These are phyloP conservation scores for Sclerurus mexicanus DNA, from an alignment of 2,113 vertebrate genomes.

Conservation along the genomic window DNA sequence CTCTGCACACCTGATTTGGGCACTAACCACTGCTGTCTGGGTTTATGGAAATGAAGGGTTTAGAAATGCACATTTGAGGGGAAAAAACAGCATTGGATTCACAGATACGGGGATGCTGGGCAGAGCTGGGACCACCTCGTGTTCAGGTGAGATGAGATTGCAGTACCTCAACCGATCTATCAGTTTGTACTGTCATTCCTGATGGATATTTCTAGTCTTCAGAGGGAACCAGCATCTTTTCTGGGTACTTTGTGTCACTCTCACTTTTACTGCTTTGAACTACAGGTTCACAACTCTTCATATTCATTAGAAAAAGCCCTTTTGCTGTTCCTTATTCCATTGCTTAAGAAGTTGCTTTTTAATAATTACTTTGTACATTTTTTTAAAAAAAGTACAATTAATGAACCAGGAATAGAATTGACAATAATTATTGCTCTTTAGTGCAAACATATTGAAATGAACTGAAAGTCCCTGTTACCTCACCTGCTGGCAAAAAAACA, in stretches of 20 bases:
- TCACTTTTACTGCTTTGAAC: neutral
- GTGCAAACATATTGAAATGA: slow-evolving; percentile 5
- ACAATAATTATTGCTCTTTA: neutral
- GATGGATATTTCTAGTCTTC: neutral
- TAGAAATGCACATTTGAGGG: rapidly evolving
- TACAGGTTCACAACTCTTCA: neutral
- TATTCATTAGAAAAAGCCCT: neutral
- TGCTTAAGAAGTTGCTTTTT: slow-evolving; percentile 21
- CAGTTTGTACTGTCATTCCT: neutral
- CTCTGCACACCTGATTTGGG: neutral
- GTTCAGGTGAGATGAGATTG: neutral
- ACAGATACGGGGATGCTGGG: rapidly evolving
- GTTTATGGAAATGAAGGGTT: neutral
- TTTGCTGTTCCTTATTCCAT: slow-evolving; percentile 2
- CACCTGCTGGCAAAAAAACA: neutral
- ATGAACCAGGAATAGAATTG: slow-evolving; percentile 53
- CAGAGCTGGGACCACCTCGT: rapidly evolving
- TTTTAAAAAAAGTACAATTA: neutral
- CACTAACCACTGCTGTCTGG: rapidly evolving
- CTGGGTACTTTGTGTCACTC: neutral
- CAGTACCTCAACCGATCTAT: neutral
- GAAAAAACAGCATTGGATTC: rapidly evolving
- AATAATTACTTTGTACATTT: neutral
- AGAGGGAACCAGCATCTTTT: neutral
- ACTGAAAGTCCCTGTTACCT: slow-evolving; percentile 1